Evolutionary conservation across 30 jellyfish, hydroid and myxozoan genomes (phyloP).

Genomic region (Nemopilema nomurai): DNA sequence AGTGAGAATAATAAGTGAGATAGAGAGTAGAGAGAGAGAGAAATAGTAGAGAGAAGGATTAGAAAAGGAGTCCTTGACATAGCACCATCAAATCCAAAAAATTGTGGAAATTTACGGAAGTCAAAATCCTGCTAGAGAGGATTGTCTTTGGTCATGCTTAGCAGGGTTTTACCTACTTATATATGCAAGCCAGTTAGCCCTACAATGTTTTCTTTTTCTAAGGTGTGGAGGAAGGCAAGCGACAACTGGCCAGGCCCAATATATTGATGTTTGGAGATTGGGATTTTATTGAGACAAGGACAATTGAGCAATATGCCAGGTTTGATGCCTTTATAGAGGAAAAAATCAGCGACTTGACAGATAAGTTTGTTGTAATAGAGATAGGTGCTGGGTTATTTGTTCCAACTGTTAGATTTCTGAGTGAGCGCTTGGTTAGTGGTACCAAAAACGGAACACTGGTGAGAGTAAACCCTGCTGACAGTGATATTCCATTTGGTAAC

Average conservation of each 20-base stretch:
- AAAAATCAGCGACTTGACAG: not conserved
- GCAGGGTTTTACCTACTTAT: too few species aligned
- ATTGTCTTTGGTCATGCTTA: too few species aligned
- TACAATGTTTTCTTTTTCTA: not conserved
- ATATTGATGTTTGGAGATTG: constrained; percentile 73
- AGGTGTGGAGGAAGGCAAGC: constrained; percentile 44
- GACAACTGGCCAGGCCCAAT: constrained; percentile 69
- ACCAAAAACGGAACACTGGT: constrained; percentile 26
- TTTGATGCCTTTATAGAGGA: constrained; percentile 14
- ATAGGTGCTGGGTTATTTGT: constrained; percentile 85
- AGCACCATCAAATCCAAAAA: too few species aligned
- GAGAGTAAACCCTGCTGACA: constrained; percentile 79
- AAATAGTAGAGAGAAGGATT: too few species aligned
- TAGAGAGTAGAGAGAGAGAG: too few species aligned
- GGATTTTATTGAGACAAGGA: constrained; percentile 51
- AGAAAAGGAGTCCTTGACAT: too few species aligned
- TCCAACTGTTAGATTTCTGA: constrained; percentile 72
- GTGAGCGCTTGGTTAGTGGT: constrained; percentile 48
- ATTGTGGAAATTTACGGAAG: too few species aligned
- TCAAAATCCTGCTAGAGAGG: too few species aligned
- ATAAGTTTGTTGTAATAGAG: constrained; percentile 69
- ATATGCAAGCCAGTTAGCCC: not conserved
- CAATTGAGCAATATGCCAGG: constrained; percentile 36
- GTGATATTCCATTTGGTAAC: constrained; percentile 43
- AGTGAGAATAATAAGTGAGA: too few species aligned